Evolutionary conservation across 1,140 invertebrate species (phyloP), one percentile per base, ranked within the genome.

Genomic region (Lamellibrachia luymesi): DNA sequence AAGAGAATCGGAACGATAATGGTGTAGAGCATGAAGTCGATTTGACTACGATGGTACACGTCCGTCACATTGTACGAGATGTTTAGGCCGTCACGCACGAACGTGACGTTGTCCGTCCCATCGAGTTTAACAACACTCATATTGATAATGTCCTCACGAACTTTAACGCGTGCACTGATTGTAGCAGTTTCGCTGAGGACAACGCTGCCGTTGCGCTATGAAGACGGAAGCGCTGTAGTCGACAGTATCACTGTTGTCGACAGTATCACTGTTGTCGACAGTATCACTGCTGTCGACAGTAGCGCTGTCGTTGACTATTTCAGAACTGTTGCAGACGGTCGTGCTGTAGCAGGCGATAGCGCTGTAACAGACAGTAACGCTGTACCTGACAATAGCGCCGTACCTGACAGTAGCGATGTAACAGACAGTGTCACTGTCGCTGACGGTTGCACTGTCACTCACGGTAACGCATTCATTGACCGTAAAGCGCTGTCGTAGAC

Each of bases 1-100:
- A 94, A 94, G 1, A 94, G 91, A 5, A 93, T 25, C 17, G 93
- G 93, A 5, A 92, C 64, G 50, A 90, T 80, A 38, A 93, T 56
- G 49, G 22, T 38, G 50, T 93, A 93, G 25, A 93, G 56, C 17
- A 91, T 90, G 93, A 92, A 92, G 50, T 91, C 80, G 89, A 93
- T 93, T 5, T 89, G n/a, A 51, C 49, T 51, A n/a, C 38, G 27
- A n/a, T 90, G 52, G 38, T 93, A 25, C 50, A 50, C 17, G 51
- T 50, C 91, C n/a, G 92, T 38, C 27, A 64, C 10, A 50, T 51
- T 92, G 92, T 51, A 6, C 49, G 92, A 17, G 49, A 51, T 10
- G 27, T 38, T 92, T 17, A 50, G n/a, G 92, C 52, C 27, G 27
- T 92, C 52, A 52, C 52, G 49, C 17, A 10, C 52, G 92, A 52